Evolutionary conservation across 2,888 invertebrate species (phyloP), one percentile per base, ranked within the genome.

Genomic region (Dasypogon diadema): DNA sequence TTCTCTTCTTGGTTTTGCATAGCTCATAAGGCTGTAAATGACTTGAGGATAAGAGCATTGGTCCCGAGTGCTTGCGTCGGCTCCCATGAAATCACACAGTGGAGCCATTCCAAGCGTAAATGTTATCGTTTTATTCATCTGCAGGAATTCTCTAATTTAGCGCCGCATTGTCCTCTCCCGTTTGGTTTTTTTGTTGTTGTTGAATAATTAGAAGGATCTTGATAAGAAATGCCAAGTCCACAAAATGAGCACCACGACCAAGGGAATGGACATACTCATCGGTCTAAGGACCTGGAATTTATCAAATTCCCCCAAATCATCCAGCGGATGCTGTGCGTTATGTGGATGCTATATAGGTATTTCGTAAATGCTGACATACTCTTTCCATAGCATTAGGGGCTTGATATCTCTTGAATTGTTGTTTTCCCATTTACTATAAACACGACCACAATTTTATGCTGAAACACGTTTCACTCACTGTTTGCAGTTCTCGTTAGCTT

Each of bases 401-500:
- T 63, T 63, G 60, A 34, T 63, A 63, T 63, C 58, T 21, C 22
- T 14, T 10, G 21, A 16, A 22, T n/a, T n/a, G n/a, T n/a, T n/a
- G n/a, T n/a, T n/a, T n/a, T n/a, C n/a, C n/a, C n/a, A 12, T 37
- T 63, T 63, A 63, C 18, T 37, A 63, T 63, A 3, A 12, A n/a
- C 14, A 18, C 2, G 37, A 14, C 34, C 37, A 10, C 12, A 65
- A 74, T 56, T 68, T 76, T 74, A 76, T 76, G 76, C 76, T 14
- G 21, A 65, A 26, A 56, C 76, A 76, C 76, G 76, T 76, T 76
- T 76, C 56, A 46, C 65, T 65, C 56, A 56, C 30, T 76, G 76
- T 76, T 76, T 76, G 51, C 37, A 73, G 18, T 60, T 51, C 65
- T 74, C 76, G 76, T 76, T 76, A 76, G 76, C 73, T 65, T 21